Evolutionary conservation across 2,888 invertebrate genomes (phyloP).

Genomic region (Panzeria rudis): DNA sequence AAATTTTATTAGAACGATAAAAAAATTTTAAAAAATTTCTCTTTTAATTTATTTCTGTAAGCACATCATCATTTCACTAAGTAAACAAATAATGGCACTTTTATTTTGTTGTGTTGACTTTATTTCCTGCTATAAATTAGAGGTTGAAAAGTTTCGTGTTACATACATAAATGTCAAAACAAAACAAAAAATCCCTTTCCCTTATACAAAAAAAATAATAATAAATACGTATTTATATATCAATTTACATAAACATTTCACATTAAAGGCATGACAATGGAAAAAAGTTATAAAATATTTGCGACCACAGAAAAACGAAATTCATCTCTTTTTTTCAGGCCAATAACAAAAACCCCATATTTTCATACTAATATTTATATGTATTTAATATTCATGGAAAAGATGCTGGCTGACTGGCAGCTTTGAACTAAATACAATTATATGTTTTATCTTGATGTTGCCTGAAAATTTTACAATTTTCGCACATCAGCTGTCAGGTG

Average conservation of each 20-base stretch:
- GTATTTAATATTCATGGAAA: background rate
- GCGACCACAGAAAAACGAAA: background rate
- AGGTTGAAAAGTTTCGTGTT: background rate
- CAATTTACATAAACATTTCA: background rate
- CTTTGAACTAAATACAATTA: background rate
- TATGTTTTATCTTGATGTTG: background rate
- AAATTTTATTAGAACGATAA: no score
- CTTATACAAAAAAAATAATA: background rate
- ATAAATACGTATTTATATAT: background rate
- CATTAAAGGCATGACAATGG: background rate
- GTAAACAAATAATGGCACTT: background rate
- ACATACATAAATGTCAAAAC: no score
- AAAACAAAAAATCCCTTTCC: no score
- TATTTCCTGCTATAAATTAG: background rate
- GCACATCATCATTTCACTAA: background rate
- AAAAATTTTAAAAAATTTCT: background rate
- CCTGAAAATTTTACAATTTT: constrained; percentile 6
- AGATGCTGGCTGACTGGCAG: background rate
- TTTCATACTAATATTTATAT: background rate
- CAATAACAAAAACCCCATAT: background rate
- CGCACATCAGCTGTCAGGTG: constrained; percentile 18
- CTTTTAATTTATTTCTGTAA: background rate
- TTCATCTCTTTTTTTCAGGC: background rate
- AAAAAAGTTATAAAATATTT: background rate
- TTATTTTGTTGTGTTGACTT: background rate